phyloP scores from a whole-genome alignment of 2,113 vertebrate genomes.

The Barnardius zonarius region DNA sequence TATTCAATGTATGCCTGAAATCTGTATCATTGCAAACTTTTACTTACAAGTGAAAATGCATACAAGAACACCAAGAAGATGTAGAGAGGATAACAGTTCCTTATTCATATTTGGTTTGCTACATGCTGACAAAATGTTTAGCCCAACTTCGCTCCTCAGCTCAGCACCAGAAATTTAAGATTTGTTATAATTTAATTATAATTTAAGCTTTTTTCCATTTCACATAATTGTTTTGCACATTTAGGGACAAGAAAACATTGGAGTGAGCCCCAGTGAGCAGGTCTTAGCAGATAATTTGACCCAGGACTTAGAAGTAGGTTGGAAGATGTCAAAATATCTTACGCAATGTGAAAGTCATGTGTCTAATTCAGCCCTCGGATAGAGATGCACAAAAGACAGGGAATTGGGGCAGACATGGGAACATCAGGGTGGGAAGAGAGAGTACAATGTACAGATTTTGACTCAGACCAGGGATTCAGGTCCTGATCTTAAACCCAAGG shows the following conservation, averaged over 20 bases:
- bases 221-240: not conserved
- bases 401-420: not conserved
- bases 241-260: conserved; percentile 6
- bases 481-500: not conserved
- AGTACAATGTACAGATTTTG: not conserved
- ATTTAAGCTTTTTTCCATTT: not conserved
- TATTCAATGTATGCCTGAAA: not conserved
- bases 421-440: not conserved
- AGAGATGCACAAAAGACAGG: not conserved
- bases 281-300: conserved; percentile 40
- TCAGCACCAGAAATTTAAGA: not conserved
- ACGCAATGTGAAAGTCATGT: not conserved
- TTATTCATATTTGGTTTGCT: conserved; percentile 3
- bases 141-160: not conserved
- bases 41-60: not conserved
- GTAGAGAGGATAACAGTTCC: not conserved
- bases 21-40: not conserved
- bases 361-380: conserved; percentile 10
- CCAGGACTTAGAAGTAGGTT: conserved; percentile 14
- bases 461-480: not conserved
- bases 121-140: not conserved
- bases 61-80: not conserved
- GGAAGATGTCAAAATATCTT: conserved; percentile 29
- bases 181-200: not conserved
- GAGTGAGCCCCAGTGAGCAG: not conserved